Conservation (phyloP, 1,140 invertebrate genomes). For the Nasonia giraulti region DNA sequence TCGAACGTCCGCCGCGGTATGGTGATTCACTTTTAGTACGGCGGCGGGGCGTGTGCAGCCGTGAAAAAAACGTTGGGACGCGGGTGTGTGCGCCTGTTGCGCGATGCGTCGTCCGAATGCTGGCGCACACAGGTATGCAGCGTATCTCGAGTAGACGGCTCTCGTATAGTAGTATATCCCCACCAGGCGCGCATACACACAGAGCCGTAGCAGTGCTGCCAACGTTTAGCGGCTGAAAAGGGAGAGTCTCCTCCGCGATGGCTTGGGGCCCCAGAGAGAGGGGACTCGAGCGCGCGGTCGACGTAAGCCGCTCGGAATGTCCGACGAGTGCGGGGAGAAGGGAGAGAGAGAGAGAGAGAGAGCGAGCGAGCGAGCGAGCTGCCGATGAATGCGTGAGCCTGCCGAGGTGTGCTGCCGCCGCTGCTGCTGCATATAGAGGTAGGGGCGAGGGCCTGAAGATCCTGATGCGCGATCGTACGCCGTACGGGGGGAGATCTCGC, state of each 20-base stretch:
- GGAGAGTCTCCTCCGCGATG: not conserved
- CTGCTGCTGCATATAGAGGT: not conserved
- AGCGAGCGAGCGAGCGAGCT: not conserved
- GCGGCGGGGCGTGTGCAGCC: not conserved
- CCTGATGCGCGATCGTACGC: too few species aligned
- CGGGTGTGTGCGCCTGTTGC: constrained; percentile 17
- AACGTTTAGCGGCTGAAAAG: constrained; percentile 10
- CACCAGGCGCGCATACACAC: not conserved
- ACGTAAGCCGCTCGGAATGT: constrained; percentile 49
- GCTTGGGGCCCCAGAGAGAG: constrained; percentile 15
- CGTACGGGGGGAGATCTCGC: too few species aligned
- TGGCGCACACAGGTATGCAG: constrained; percentile 10
- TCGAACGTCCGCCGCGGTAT: too few species aligned
- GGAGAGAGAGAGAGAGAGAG: not conserved
- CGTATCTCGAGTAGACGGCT: not conserved
- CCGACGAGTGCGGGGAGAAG: not conserved
- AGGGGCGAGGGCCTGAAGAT: not conserved
- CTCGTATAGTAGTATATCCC: not conserved
- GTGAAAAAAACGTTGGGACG: not conserved
- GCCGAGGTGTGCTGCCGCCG: not conserved
- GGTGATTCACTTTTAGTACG: not conserved
- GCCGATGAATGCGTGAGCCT: not conserved
- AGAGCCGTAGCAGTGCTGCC: constrained; percentile 32
- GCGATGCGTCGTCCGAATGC: constrained; percentile 1
- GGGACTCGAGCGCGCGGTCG: constrained; percentile 30